Evolutionary conservation across 2,113 vertebrate species (phyloP).

Genomic region (Phrynosoma blainvillii): DNA sequence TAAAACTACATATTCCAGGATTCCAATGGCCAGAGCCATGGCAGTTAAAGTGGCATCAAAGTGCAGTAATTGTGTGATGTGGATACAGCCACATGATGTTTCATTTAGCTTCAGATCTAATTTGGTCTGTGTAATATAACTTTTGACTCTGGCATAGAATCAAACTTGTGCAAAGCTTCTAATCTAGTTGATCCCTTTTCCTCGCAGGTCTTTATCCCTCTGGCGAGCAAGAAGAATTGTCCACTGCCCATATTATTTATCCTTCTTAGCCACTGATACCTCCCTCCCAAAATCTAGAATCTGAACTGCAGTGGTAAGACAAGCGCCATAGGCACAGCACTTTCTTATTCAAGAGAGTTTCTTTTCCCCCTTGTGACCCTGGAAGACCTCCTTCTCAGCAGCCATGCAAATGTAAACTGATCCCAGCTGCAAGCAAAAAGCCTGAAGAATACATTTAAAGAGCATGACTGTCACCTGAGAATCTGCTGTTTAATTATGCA

Average conservation of each 20-base stretch:
- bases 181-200: background rate
- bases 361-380: constrained; percentile 20
- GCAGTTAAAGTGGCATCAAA: no score
- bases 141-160: background rate
- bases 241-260: background rate
- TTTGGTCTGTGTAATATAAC: background rate
- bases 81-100: background rate
- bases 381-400: constrained; percentile 49
- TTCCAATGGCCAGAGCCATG: no score
- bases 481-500: constrained; percentile 67
- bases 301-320: background rate
- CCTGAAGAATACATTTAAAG: constrained; percentile 4
- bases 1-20: no score
- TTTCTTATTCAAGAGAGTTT: background rate
- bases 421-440: constrained; percentile 26
- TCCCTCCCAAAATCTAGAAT: background rate
- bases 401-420: constrained; percentile 32
- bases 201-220: background rate
- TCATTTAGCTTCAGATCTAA: background rate
- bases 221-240: background rate
- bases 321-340: constrained; percentile 6
- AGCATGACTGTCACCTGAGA: constrained; percentile 66
- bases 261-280: background rate
- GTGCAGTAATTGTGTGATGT: no score
- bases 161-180: background rate